Base-by-base conservation (phyloP, 2,113 vertebrate genomes). In the Odobenus rosmarus region DNA sequence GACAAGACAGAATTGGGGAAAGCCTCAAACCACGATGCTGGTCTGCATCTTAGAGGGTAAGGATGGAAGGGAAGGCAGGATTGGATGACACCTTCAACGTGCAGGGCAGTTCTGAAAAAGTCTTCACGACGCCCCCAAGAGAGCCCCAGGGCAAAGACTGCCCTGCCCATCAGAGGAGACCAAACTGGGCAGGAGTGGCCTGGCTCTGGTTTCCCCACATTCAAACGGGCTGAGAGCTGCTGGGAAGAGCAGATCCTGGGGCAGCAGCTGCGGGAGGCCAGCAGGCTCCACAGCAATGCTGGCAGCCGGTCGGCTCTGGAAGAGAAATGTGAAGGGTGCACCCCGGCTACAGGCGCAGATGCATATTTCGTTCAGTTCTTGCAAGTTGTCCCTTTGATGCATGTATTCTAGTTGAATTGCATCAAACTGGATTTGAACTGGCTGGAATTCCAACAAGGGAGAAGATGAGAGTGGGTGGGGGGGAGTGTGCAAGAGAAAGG, bases 171-270 rank as follows among this genome's bases (percentile, higher is more conserved):
- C 5, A 33, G 51, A 64, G 4, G 42, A 24, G 21, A 53, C 39
- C 72, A 14, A 12, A 9, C 1, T 18, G 28, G 64, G 36, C 7
- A 49, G 33, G 11, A 49, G 7, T 61, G 42, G 10, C 39, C 83
- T 57, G 10, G 12, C 82, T 61, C 36, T 53, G 1, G 19, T 4
- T 16, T 36, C 2, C 7, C 6, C 11, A 1, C 1, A 7, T 24
- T 96, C 5, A 0, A 36, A 4, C 0, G 33, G 51, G 31, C 88
- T 71, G 26, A 19, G 39, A 39, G 59, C 51, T 23, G 4, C 59
- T 12, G 13, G 69, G 24, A 59, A 31, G 71, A 79, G 42, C 53
- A 13, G 26, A 31, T 64, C 26, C 61, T 5, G 28, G 9, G 1
- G 11, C 46, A 23, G 42, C 28, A 4, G 46, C 23, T 4, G 23